Base-by-base conservation (phyloP, 2,113 vertebrate species). In the Hemicordylus capensis region DNA sequence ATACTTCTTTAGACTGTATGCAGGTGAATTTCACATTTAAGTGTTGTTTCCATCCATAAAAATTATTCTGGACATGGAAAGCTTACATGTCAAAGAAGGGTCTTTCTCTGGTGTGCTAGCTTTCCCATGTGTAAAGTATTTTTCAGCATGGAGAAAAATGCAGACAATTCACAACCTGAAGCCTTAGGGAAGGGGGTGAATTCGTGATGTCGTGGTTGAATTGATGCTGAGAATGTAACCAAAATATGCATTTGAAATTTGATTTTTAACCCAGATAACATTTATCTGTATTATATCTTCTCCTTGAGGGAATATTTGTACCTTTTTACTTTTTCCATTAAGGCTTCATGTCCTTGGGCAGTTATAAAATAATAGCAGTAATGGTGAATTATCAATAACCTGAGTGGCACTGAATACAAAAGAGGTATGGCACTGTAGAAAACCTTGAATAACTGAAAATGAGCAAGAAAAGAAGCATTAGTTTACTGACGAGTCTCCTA, bases 341-440 rank as follows among this genome's bases (percentile, higher is more conserved):
- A 8, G 76, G 1, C 0, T 1, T 46, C 39, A 28, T 39, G 0
- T 0, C 48, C 4, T 20, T 10, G 56, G 31, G 10, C 59, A 48
- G 24, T 48, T 74, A 39, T 20, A 75, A 22, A 70, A 83, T 31
- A 39, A 2, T 44, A 56, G 24, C 76, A 74, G 4, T 77, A 28
- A 73, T 44, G 51, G 54, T 22, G 69, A 6, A 67, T 31, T 80
- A 84, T 42, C 17, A 59, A 6, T 70, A 80, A 19, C 14, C 5
- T 1, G 76, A 39, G 2, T 80, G 76, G 44, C 75, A 37, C 0
- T 48, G 1, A 19, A 19, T 84, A 90, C 11, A n/a, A n/a, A n/a
- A 77, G 26, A 10, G 42, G 42, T 72, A 34, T 26, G 22, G 26
- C 19, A 14, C 39, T 44, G 9, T 28, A 44, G 26, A 44, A 72